Percentiles rank a stretch among this genome's conserved stretches.
phyloP scores from a whole-genome alignment of 2,113 vertebrate genomes.

The Origma solitaria region DNA sequence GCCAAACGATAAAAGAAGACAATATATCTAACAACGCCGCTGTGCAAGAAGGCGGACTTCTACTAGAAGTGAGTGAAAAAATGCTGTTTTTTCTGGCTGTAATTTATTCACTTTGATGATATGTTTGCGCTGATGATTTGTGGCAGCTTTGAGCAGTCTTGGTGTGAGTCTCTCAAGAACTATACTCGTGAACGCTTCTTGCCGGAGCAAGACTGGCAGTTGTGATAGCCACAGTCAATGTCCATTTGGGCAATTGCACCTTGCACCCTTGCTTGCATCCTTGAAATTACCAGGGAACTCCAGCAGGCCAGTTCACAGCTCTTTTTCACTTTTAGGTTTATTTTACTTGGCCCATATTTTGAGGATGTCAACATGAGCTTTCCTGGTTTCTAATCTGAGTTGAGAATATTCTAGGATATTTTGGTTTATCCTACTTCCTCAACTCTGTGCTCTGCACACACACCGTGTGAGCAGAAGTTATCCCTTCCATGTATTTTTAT shows the following conservation, averaged over 20 bases:
- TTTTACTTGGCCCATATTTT: neutral
- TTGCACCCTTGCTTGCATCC: neutral
- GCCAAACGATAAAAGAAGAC: conserved; percentile 73
- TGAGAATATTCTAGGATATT: neutral
- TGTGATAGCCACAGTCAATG: rapidly evolving
- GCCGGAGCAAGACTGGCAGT: neutral
- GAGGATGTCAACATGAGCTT: neutral
- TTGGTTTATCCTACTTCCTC: neutral
- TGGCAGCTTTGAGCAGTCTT: neutral
- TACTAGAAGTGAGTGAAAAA: conserved; percentile 86
- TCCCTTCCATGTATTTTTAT: neutral
- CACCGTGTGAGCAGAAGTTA: neutral
- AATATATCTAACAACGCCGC: conserved; percentile 17
- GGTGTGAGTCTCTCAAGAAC: neutral
- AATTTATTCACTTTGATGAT: neutral
- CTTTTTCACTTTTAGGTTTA: neutral
- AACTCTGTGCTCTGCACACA: neutral
- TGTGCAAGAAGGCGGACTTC: conserved; percentile 83
- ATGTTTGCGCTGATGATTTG: neutral
- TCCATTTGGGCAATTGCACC: neutral
- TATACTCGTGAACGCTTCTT: rapidly evolving
- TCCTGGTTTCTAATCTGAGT: neutral
- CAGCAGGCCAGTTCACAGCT: neutral
- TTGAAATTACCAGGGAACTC: neutral
- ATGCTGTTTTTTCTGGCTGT: neutral